phyloP scores from a whole-genome alignment of 2,888 invertebrate genomes.

The Germaria angustata region DNA sequence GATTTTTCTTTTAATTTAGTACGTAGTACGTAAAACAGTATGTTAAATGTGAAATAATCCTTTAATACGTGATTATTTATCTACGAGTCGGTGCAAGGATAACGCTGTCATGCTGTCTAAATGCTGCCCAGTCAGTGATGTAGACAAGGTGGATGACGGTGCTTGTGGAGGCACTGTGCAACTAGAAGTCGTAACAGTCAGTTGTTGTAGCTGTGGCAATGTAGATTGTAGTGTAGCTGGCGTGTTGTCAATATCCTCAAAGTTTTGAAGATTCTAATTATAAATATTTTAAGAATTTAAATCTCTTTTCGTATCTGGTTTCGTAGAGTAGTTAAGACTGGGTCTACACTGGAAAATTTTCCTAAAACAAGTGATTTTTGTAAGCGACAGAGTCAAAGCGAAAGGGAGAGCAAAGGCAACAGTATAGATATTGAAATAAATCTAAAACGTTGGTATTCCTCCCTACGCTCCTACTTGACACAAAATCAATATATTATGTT shows the following conservation, averaged over 20 bases:
- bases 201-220: slow-evolving; percentile 25
- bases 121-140: slow-evolving; percentile 11
- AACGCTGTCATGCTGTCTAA: neutral
- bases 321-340: neutral
- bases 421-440: too few relatives aligned
- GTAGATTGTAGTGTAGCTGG: neutral
- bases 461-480: too few relatives aligned
- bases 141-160: neutral
- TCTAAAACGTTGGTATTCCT: too few relatives aligned
- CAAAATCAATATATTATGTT: too few relatives aligned
- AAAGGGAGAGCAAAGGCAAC: too few relatives aligned
- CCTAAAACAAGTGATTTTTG: too few relatives aligned
- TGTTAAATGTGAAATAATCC: neutral
- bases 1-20: slow-evolving; percentile 10
- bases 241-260: slow-evolving; percentile 39
- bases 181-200: neutral
- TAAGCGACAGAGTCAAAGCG: too few relatives aligned
- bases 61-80: neutral
- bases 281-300: neutral
- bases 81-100: neutral
- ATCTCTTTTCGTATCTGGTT: neutral
- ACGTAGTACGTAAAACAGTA: neutral
- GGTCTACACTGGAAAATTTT: neutral
- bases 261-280: slow-evolving; percentile 37
- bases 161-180: neutral